phyloP scores from a whole-genome alignment of 1,140 invertebrate species.

The Hyles euphorbiae region DNA sequence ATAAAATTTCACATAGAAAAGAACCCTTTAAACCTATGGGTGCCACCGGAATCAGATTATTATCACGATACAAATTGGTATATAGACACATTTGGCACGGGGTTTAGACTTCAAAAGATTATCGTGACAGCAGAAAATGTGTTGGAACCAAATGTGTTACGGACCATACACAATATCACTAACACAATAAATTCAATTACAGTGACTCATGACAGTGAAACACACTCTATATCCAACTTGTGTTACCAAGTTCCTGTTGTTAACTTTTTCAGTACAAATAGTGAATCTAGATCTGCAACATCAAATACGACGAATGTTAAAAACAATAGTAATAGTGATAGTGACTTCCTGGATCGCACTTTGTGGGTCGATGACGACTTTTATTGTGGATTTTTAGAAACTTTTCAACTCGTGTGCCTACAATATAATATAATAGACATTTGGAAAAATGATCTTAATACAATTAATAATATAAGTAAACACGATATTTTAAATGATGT shows the following conservation, averaged over 20 bases:
- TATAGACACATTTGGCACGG: constrained; percentile 80
- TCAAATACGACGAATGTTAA: constrained; percentile 27
- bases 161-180: constrained; percentile 47
- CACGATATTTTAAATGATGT: constrained; percentile 79
- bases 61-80: constrained; percentile 83
- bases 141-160: constrained; percentile 75
- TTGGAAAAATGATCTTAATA: constrained; percentile 78
- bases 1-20: constrained; percentile 78
- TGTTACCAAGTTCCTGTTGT: constrained; percentile 79
- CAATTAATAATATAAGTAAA: constrained; percentile 76
- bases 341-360: constrained; percentile 70
- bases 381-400: constrained; percentile 78
- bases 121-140: constrained; percentile 82
- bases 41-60: constrained; percentile 81
- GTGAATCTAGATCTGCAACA: constrained; percentile 56
- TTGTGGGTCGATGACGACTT: constrained; percentile 70
- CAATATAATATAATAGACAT: constrained; percentile 82
- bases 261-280: constrained; percentile 46
- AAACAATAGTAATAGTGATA: constrained; percentile 26
- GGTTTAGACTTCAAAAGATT: constrained; percentile 78
- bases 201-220: constrained; percentile 43
- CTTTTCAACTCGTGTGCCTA: constrained; percentile 77
- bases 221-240: constrained; percentile 77
- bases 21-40: constrained; percentile 85
- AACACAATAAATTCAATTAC: constrained; percentile 47